Percentiles rank a stretch among this genome's conserved stretches.
Conservation (phyloP, 1,140 invertebrate genomes). For the Camponotus vicinus region DNA sequence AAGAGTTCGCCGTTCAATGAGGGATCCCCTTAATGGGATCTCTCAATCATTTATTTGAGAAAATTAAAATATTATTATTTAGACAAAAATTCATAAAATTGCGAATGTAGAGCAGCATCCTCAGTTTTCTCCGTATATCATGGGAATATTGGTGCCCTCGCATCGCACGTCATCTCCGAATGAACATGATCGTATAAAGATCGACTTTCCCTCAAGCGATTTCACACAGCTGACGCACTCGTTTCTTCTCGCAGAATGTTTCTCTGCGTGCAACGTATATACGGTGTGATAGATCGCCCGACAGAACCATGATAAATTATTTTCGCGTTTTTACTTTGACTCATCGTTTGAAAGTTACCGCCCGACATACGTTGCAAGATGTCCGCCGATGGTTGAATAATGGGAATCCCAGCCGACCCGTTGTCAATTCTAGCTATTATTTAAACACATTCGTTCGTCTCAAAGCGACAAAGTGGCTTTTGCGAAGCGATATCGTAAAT, state of each 20-base stretch:
- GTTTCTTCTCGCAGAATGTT: conserved; percentile 69
- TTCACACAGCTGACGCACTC: conserved; percentile 71
- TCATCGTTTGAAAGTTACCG: neutral
- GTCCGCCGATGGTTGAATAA: neutral
- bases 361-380: neutral
- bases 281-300: conserved; percentile 71
- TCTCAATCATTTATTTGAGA: neutral
- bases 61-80: neutral
- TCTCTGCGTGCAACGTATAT: conserved; percentile 62
- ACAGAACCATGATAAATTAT: conserved; percentile 69
- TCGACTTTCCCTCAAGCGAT: conserved; percentile 68
- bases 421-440: neutral
- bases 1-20: too few relatives aligned
- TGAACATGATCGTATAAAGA: conserved; percentile 70
- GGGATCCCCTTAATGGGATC: too few relatives aligned
- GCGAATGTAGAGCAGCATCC: neutral
- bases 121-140: conserved; percentile 45
- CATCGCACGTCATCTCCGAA: conserved; percentile 58
- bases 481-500: conserved; percentile 32
- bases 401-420: neutral
- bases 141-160: conserved; percentile 30
- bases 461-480: conserved; percentile 31
- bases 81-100: neutral
- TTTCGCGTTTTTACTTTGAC: conserved; percentile 45
- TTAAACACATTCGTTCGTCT: conserved; percentile 26